Evolutionary conservation across 2,113 vertebrate species (phyloP), one percentile per base, ranked within the genome.

Genomic region (Narcine bancroftii): DNA sequence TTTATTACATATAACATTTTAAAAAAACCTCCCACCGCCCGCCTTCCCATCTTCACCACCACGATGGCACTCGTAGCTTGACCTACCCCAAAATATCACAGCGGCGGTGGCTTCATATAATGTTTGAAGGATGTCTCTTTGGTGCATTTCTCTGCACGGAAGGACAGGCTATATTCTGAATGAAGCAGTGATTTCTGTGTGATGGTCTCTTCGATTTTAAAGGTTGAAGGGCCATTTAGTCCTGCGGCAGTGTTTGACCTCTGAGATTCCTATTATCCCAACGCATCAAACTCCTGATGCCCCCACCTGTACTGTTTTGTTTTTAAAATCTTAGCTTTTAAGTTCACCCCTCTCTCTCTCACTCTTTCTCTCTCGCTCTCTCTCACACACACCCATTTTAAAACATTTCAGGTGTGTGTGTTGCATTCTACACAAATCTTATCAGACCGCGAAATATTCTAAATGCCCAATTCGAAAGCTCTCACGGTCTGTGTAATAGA

Each of bases 241-340:
- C 89, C 89, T 33, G 63, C 63, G 89, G 65, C 89, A 45, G 89
- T 36, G 53, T 33, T 45, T 71, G 89, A 91, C 89, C 89, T 47
- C 21, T 15, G 65, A 69, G 65, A 33, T 11, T 89, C 56, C 33
- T 21, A 69, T 91, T 91, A 71, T 91, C 89, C 26, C 63, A 69
- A 26, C 63, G 42, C 89, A 71, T 91, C 89, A 91, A 69, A 91
- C 65, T 69, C 69, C 89, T 66, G 63, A 26, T 69, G 60, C 6
- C n/a, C 9, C 36, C 60, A 87, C 7, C 29, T 13, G 26, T 69
- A 26, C 36, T 45, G 63, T 33, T 91, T 69, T 69, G 29, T 69
- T 24, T 24, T 11, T 63, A 63, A 63, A 69, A 69, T 69, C 66
- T 24, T 24, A 69, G 66, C 26, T 91, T 69, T 63, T 42, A 69